Base-by-base conservation (phyloP, 2,888 invertebrate genomes). In the Phengaris arion region DNA sequence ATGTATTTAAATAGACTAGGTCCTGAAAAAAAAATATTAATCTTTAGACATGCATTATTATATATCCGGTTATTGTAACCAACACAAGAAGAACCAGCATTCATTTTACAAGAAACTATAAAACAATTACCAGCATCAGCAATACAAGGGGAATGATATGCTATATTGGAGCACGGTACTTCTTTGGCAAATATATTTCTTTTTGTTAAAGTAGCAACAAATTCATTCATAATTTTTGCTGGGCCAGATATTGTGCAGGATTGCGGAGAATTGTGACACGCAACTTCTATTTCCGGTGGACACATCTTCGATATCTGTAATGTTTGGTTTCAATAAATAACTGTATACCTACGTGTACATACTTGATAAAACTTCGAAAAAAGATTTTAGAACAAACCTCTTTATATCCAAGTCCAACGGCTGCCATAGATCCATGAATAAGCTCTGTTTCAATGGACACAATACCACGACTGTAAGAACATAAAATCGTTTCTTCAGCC, bases 141-240 rank as follows among this genome's bases (percentile, higher is more conserved):
- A 81, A 98, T 97, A 82, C 97, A 97, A 59, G 96, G 94, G 69
- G 98, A 98, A 85, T 98, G 98, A 84, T 98, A 98, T 0, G 98
- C 97, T 78, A 98, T 97, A 81, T 98, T 97, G 15, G 97, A 95
- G 79, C 97, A 97, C 2, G 89, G 89, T 2, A 92, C 92, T 81
- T 91, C 91, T 69, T 87, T 91, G 0, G 91, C 91, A 68, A 92
- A 92, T n/a, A 91, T 85, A 2, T 84, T 82, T 55, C 86, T 83
- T 9, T 83, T 83, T 8, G 86, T 86, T 95, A 93, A 78, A 22
- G 83, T 74, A 0, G 82, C 92, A 0, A 96, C 95, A 80, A 96
- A 96, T 45, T 89, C 87, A 75, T 91, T 89, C 89, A 96, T 94
- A 10, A 91, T 91, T 9, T 55, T 54, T 35, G 73, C 73, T 35